Percentiles rank a stretch among this genome's conserved stretches.
These are phyloP conservation scores for Cyanoderma ruficeps DNA, from an alignment of 2,113 vertebrate genomes.

Conservation along the genomic window DNA sequence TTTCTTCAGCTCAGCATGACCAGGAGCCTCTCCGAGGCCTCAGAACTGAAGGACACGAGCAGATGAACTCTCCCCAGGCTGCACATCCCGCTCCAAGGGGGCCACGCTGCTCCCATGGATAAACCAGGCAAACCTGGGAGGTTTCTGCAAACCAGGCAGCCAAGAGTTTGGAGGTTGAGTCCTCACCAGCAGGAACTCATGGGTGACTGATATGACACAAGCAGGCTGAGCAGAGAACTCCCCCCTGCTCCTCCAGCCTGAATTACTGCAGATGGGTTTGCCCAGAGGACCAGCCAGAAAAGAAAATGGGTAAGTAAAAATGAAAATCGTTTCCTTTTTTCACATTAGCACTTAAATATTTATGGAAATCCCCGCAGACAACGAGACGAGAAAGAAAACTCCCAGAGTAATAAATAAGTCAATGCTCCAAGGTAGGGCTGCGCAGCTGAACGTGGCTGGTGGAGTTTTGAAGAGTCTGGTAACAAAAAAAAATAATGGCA, in stretches of 20 bases:
- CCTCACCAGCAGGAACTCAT: not conserved
- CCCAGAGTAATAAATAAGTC: constrained; percentile 23
- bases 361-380: constrained; percentile 48
- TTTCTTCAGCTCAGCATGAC: not conserved
- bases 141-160: not conserved
- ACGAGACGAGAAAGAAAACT: constrained; percentile 30
- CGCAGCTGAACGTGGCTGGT: not conserved
- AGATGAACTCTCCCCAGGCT: not conserved
- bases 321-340: not conserved
- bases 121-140: not conserved
- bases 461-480: not conserved
- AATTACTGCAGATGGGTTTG: constrained; percentile 20
- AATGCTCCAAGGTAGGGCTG: constrained; percentile 36
- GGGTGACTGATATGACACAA: not conserved
- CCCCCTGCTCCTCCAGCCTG: not conserved
- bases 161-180: not conserved
- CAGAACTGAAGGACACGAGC: not conserved
- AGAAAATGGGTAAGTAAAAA: constrained; percentile 33
- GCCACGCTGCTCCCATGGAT: not conserved
- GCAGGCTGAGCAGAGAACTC: not conserved
- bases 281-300: constrained; percentile 32
- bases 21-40: not conserved
- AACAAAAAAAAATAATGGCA: not conserved
- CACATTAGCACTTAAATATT: constrained; percentile 56
- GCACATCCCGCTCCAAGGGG: not conserved